Evolutionary conservation across 1,140 invertebrate genomes (phyloP).

Genomic region (Nymphalis io): DNA sequence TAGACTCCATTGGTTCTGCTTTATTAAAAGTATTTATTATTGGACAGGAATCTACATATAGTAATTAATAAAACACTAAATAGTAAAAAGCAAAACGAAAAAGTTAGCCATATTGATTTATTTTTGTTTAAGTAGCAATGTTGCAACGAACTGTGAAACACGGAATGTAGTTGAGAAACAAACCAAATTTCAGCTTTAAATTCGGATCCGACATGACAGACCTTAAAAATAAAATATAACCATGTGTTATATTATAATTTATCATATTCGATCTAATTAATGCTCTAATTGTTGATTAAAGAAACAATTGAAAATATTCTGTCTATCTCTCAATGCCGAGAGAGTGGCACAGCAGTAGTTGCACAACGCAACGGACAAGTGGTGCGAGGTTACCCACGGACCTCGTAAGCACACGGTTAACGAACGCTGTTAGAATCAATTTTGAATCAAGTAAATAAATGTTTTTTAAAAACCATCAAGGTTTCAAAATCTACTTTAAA

Average conservation of each 20-base stretch:
- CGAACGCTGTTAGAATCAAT: slow-evolving; percentile 31
- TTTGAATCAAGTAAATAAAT: slow-evolving; percentile 32
- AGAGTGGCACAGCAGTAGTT: slow-evolving; percentile 56
- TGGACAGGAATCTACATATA: not conserved
- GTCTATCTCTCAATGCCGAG: slow-evolving; percentile 68
- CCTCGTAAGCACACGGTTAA: slow-evolving; percentile 44
- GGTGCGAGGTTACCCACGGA: slow-evolving; percentile 70
- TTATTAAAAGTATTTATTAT: slow-evolving; percentile 29
- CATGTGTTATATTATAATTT: not conserved
- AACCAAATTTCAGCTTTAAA: slow-evolving; percentile 53
- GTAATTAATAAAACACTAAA: not conserved
- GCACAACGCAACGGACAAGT: slow-evolving; percentile 58
- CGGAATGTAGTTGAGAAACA: slow-evolving; percentile 31
- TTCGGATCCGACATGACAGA: slow-evolving; percentile 50
- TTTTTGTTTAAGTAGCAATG: not conserved
- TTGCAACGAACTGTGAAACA: not conserved
- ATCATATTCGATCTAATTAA: slow-evolving; percentile 22
- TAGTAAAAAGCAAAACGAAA: slow-evolving; percentile 5
- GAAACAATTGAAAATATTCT: slow-evolving; percentile 15
- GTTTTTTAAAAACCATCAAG: slow-evolving; percentile 2
- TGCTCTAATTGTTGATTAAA: slow-evolving; percentile 9
- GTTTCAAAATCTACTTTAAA: not conserved
- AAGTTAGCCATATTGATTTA: not conserved
- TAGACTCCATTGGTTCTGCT: slow-evolving; percentile 86
- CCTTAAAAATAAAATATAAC: slow-evolving; percentile 36